Evolutionary conservation across 2,113 vertebrate genomes (phyloP), one percentile per base, ranked within the genome.

Genomic region (Ammodytes dubius): DNA sequence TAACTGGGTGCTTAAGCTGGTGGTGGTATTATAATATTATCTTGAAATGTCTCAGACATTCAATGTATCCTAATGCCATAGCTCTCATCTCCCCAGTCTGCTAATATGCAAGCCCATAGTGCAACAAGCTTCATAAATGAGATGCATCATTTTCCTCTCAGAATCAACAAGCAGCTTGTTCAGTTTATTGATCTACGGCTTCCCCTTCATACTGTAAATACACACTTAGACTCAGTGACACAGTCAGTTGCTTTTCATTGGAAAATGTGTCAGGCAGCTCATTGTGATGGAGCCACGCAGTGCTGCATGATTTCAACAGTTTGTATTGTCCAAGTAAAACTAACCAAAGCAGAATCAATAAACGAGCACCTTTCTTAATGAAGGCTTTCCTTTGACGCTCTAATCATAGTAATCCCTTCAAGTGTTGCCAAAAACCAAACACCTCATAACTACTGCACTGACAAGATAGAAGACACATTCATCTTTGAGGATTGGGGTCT

Each of bases 1-100:
- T 60, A 73, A 75, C 78, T 7, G 60, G 14, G 12, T 66, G 77
- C 80, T 88, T 86, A 89, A 83, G 87, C 84, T 58, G 81, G 79
- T 39, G 82, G 81, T 82, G 90, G 88, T 90, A 90, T 92, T 94
- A 93, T 91, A 90, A 88, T 81, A 89, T 91, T 94, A 92, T 90
- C 85, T 86, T 60, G 42, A 91, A 90, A 83, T 49, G 76, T 74
- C 86, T 88, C n/a, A 81, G 66, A 68, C 75, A 42, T 72, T 88
- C 56, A 72, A 81, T 79, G 80, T 83, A 81, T 93, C 89, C 89
- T 82, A 90, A 91, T 87, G 84, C 86, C 74, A 65, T 4, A n/a
- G 84, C 77, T 86, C 74, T 88, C 88, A 90, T 91, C 90, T 91
- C 37, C 69, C 46, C 56, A 49, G 46, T 45, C 53, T 54, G 75